These are phyloP conservation scores for Fopius arisanus DNA, from an alignment of 1,140 invertebrate species.

Conservation along the genomic window DNA sequence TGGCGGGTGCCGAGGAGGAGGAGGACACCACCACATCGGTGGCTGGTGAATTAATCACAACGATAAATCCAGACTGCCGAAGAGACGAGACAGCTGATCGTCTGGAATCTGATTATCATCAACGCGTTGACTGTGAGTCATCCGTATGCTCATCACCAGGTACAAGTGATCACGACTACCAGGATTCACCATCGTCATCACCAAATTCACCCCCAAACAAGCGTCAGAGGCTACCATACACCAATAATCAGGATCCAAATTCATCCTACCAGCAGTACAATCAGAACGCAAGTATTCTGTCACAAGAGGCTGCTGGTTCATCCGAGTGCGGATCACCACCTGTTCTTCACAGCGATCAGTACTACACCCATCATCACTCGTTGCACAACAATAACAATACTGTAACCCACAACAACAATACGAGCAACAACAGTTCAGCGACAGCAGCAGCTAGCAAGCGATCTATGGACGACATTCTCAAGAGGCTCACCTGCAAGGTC, in stretches of 20 bases:
- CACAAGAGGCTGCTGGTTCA: slow-evolving; percentile 67
- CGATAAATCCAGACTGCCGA: neutral
- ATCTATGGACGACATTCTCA: slow-evolving; percentile 89
- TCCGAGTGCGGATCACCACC: slow-evolving; percentile 76
- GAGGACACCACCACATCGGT: slow-evolving; percentile 65
- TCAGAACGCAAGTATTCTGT: slow-evolving; percentile 38
- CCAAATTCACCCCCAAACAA: slow-evolving; percentile 53
- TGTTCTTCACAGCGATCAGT: slow-evolving; percentile 63
- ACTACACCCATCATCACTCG: slow-evolving; percentile 52
- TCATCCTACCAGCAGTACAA: slow-evolving; percentile 42
- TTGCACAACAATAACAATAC: slow-evolving; percentile 65
- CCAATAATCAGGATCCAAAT: slow-evolving; percentile 32
- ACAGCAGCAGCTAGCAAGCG: slow-evolving; percentile 64
- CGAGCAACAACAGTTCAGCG: slow-evolving; percentile 48
- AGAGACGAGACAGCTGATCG: slow-evolving; percentile 19
- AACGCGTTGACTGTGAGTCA: slow-evolving; percentile 44
- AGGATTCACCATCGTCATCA: slow-evolving; percentile 57
- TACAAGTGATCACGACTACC: slow-evolving; percentile 57
- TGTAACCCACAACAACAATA: slow-evolving; percentile 61
- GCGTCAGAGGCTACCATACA: slow-evolving; percentile 49
- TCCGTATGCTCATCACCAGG: slow-evolving; percentile 60
- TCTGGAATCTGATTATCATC: slow-evolving; percentile 50
- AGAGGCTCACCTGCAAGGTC: slow-evolving; percentile 82
- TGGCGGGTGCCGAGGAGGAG: slow-evolving; percentile 71
- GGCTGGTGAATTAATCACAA: slow-evolving; percentile 46